Percentiles rank a stretch among this genome's conserved stretches.
Evolutionary conservation across 2,797 vertebrate genomes (phyloP).

Genomic region (Sebastes minor): DNA sequence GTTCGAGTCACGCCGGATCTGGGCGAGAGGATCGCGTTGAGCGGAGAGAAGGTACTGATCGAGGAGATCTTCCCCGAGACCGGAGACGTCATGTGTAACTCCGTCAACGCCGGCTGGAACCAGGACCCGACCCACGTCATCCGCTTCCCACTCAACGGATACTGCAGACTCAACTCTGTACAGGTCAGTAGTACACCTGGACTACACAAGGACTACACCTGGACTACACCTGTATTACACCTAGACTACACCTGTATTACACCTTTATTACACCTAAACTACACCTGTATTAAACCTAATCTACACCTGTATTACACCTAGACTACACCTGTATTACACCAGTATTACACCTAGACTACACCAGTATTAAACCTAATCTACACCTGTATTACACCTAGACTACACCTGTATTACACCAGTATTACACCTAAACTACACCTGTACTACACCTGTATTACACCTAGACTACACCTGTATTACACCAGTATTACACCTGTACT

Average conservation of each 20-base stretch:
- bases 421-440: no score
- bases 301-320: no score
- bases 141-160: slow-evolving; percentile 91
- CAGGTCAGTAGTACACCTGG: slow-evolving; percentile 80
- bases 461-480: no score
- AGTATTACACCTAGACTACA: no score
- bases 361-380: no score
- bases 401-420: fast-evolving
- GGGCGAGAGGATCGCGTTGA: slow-evolving; percentile 90
- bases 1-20: slow-evolving; percentile 90
- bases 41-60: slow-evolving; percentile 92
- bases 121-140: slow-evolving; percentile 94
- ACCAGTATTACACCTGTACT: no score
- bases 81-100: slow-evolving; percentile 94
- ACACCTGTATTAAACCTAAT: no score
- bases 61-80: slow-evolving; percentile 94
- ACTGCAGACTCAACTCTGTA: slow-evolving; percentile 91
- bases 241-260: fast-evolving
- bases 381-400: no score
- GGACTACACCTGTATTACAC: fast-evolving
- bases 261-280: no score
- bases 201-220: not conserved
- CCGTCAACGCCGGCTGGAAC: slow-evolving; percentile 92
- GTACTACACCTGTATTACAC: no score
- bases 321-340: no score